Evolutionary conservation across 2,888 invertebrate genomes (phyloP), one percentile per base, ranked within the genome.

Genomic region (Neoitamus cyanurus): DNA sequence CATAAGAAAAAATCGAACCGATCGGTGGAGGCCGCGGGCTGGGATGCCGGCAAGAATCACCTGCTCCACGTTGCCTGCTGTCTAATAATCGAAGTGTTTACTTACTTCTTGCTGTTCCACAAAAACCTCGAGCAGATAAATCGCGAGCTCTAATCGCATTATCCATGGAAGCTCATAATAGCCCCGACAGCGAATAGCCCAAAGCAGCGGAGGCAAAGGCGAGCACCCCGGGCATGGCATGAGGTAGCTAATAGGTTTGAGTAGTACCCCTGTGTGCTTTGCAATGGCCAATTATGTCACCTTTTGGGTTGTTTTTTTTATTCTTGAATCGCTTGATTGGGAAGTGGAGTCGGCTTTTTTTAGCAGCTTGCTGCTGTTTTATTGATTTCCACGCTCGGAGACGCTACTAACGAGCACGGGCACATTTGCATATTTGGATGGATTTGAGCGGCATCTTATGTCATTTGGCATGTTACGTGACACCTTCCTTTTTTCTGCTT

Each of bases 41-140:
- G 82, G 85, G 86, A 80, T 83, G 85, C 84, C 84, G 75, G 86
- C 83, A 86, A 88, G 84, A 87, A 88, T 68, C 86, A 88, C 86
- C 83, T 88, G 84, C 85, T 89, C 86, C 88, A 88, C 86, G 88
- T 88, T 87, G 83, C 88, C 84, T 89, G 87, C 85, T 89, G 88
- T 85, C 85, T 89, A 82, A 87, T 87, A 86, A 88, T 89, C 84
- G 89, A 89, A 87, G 88, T 88, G 48, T 89, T 89, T 85, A 88
- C 88, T 85, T 89, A 88, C 87, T 88, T 88, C 86, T 84, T 89
- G 70, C 84, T 89, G 36, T 89, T 89, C 87, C 88, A 88, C 86
- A 88, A 88, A 86, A 88, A 89, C 84, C 86, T 89, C 31, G 69
- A 25, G 58, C 84, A 84, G 42, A 73, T 86, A 83, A 86, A 86